These are phyloP conservation scores for Drosophila subpulchrella DNA, from an alignment of 1,140 invertebrate species.

Conservation along the genomic window DNA sequence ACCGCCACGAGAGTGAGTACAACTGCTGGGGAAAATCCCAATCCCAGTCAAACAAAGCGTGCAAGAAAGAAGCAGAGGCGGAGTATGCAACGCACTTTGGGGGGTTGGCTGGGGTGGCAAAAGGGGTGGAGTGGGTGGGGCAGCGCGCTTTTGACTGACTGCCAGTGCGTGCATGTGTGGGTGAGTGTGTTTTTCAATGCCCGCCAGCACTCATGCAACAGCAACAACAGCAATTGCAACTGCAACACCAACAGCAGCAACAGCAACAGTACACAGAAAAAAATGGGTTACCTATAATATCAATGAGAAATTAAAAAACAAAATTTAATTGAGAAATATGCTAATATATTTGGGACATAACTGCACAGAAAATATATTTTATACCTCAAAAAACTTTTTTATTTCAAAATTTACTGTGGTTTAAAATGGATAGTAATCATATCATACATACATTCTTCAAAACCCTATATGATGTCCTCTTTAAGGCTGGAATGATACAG, in stretches of 20 bases:
- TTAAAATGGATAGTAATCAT: too few relatives aligned
- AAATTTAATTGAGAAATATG: background rate
- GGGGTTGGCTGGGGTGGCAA: background rate
- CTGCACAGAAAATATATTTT: too few relatives aligned
- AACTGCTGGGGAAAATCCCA: slow-evolving; percentile 69
- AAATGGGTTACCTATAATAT: background rate
- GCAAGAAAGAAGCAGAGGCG: slow-evolving; percentile 44
- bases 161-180: slow-evolving; percentile 41
- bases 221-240: slow-evolving; percentile 30
- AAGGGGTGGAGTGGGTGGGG: slow-evolving; percentile 4
- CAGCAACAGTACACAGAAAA: slow-evolving; percentile 13
- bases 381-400: too few relatives aligned
- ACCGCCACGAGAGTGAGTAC: slow-evolving; percentile 43
- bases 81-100: slow-evolving; percentile 78
- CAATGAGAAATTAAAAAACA: background rate
- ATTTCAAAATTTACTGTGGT: too few relatives aligned
- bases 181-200: slow-evolving; percentile 63
- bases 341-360: background rate
- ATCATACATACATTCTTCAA: too few relatives aligned
- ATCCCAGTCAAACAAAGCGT: slow-evolving; percentile 77
- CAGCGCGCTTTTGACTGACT: slow-evolving; percentile 65
- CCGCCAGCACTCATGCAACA: slow-evolving; percentile 65
- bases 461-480: too few relatives aligned
- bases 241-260: slow-evolving; percentile 11
- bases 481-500: too few relatives aligned